These are phyloP conservation scores for Limulus polyphemus DNA, from an alignment of 2,888 invertebrate species.

Conservation along the genomic window DNA sequence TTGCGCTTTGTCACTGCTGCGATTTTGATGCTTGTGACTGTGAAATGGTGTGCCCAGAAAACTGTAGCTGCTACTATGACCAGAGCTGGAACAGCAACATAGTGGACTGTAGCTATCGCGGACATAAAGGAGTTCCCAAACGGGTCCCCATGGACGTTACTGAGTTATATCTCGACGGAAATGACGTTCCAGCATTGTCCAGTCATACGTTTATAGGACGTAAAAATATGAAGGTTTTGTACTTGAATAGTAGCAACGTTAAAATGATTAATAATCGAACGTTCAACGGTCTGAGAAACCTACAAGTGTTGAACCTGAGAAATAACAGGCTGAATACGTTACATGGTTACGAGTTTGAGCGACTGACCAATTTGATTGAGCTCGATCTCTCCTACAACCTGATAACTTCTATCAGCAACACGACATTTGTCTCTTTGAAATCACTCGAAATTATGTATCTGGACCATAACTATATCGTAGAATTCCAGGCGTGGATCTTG, in stretches of 20 bases:
- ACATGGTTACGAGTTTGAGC: slow-evolving; percentile 66
- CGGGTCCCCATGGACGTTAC: slow-evolving; percentile 83
- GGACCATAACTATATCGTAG: slow-evolving; percentile 57
- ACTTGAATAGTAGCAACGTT: slow-evolving; percentile 63
- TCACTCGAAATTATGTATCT: slow-evolving; percentile 53
- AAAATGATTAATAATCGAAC: slow-evolving; percentile 66
- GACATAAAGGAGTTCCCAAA: slow-evolving; percentile 46
- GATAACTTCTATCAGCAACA: slow-evolving; percentile 54
- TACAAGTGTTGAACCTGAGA: slow-evolving; percentile 60
- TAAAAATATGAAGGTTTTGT: slow-evolving; percentile 60
- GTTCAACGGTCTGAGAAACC: slow-evolving; percentile 65
- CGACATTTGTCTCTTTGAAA: slow-evolving; percentile 54
- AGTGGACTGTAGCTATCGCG: slow-evolving; percentile 61
- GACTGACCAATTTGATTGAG: slow-evolving; percentile 55
- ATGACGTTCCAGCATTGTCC: slow-evolving; percentile 58
- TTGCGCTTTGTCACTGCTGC: slow-evolving; percentile 75
- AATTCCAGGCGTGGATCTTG: slow-evolving; percentile 54
- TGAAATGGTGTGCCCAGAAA: slow-evolving; percentile 76
- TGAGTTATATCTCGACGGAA: slow-evolving; percentile 72
- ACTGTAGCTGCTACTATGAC: slow-evolving; percentile 79
- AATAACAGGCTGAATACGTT: slow-evolving; percentile 56
- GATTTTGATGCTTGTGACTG: slow-evolving; percentile 86
- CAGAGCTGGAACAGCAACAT: slow-evolving; percentile 75
- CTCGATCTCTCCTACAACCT: slow-evolving; percentile 62
- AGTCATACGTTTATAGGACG: slow-evolving; percentile 76